These are phyloP conservation scores for Zaprionus tsacasi DNA, from an alignment of 1,140 invertebrate genomes.

Conservation along the genomic window DNA sequence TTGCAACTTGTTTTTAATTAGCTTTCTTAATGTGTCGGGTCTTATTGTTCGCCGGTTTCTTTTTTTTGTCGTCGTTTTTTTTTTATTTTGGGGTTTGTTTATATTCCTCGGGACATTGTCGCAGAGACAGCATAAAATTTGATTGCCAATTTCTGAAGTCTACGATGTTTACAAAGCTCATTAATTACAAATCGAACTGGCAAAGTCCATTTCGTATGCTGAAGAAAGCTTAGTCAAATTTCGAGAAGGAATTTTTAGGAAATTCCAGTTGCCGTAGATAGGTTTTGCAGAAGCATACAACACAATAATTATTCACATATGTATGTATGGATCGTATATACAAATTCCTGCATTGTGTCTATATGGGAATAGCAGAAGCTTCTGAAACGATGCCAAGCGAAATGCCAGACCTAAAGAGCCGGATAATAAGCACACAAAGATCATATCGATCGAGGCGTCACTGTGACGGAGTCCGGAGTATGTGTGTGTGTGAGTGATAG, in stretches of 20 bases:
- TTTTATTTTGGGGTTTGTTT: conserved; percentile 29
- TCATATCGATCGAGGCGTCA: conserved; percentile 20
- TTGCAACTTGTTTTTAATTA: conserved; percentile 57
- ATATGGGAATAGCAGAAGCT: conserved; percentile 63
- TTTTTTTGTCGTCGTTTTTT: not conserved
- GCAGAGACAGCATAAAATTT: conserved; percentile 17
- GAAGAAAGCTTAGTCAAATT: conserved; percentile 1
- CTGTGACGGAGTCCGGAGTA: not conserved
- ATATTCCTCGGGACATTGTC: conserved; percentile 18
- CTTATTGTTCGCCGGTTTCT: conserved; percentile 39
- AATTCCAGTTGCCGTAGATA: conserved; percentile 23
- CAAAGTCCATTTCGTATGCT: conserved; percentile 9
- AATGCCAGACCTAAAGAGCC: conserved; percentile 53
- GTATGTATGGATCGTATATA: conserved; percentile 11
- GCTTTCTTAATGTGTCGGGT: conserved; percentile 44
- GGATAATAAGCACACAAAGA: conserved; percentile 23
- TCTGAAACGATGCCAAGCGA: conserved; percentile 55
- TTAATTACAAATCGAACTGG: conserved; percentile 17
- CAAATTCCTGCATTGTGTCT: conserved; percentile 46
- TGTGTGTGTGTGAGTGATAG: not conserved
- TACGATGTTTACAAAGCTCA: conserved; percentile 28
- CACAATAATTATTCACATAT: conserved; percentile 10
- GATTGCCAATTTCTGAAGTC: conserved; percentile 10
- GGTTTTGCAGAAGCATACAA: conserved; percentile 31
- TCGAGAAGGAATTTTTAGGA: conserved; percentile 6